Percentiles rank a stretch among this genome's conserved stretches.
These are phyloP conservation scores for Entomobrya proxima DNA, from an alignment of 2,888 invertebrate genomes.

Conservation along the genomic window DNA sequence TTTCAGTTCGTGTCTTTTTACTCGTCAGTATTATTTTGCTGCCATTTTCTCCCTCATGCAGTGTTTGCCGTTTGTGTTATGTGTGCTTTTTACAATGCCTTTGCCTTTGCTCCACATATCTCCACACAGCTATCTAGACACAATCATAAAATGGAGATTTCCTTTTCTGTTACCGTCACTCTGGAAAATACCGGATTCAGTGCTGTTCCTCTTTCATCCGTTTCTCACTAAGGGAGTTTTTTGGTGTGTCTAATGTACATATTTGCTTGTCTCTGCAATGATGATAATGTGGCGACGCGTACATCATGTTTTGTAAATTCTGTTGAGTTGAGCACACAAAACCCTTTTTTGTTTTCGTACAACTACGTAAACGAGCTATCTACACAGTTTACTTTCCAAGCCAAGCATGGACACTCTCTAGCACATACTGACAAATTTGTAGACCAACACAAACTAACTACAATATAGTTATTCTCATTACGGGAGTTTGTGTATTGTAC, in stretches of 20 bases:
- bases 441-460: no score
- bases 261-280: no score
- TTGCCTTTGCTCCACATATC: neutral
- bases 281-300: no score
- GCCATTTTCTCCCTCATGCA: neutral
- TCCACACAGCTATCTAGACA: neutral
- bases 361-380: no score
- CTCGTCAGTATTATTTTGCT: neutral
- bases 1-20: neutral
- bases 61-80: neutral
- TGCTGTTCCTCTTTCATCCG: neutral
- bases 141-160: constrained; percentile 17
- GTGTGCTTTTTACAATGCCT: neutral
- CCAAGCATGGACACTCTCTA: no score
- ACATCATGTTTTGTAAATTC: no score
- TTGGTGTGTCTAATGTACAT: neutral
- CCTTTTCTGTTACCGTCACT: neutral
- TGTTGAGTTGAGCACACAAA: no score
- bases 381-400: no score
- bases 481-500: no score
- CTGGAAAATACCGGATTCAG: constrained; percentile 6
- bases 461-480: no score
- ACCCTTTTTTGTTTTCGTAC: no score
- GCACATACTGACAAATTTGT: no score
- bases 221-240: neutral